Conservation (phyloP, 1,140 invertebrate genomes). For the Zaprionus nigranus region DNA sequence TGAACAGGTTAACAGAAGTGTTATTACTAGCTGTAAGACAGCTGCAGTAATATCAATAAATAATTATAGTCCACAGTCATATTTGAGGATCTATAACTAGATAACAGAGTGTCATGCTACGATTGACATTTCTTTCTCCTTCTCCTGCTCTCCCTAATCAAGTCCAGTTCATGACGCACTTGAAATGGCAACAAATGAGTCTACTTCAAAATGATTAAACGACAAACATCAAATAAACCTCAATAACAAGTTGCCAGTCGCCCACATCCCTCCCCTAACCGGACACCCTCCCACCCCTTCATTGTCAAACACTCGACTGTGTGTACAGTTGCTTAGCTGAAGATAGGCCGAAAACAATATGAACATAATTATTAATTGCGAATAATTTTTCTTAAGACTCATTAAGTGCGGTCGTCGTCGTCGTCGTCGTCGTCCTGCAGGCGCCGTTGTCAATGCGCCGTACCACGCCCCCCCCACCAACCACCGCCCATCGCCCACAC, state of each 20-base stretch:
- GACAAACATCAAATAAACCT: slow-evolving; percentile 78
- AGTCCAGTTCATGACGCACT: slow-evolving; percentile 22
- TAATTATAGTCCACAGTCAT: no score
- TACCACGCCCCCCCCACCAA: background rate
- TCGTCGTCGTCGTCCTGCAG: slow-evolving; percentile 41
- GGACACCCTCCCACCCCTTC: background rate
- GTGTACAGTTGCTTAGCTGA: slow-evolving; percentile 21
- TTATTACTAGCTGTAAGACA: no score
- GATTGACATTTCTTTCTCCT: background rate
- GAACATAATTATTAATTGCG: slow-evolving; percentile 80
- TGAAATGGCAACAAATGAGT: slow-evolving; percentile 66
- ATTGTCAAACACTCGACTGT: slow-evolving; percentile 30
- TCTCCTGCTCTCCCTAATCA: slow-evolving; percentile 8
- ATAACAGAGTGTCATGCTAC: no score
- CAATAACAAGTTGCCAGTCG: slow-evolving; percentile 60
- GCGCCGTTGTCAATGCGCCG: slow-evolving; percentile 39
- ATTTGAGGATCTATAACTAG: no score
- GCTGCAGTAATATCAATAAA: no score
- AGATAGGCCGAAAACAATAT: slow-evolving; percentile 70
- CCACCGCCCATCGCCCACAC: slow-evolving; percentile 24
- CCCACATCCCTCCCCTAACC: background rate
- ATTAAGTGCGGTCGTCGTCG: slow-evolving; percentile 63
- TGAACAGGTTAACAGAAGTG: no score
- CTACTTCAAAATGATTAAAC: slow-evolving; percentile 67
- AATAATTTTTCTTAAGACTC: slow-evolving; percentile 82